Base-by-base conservation (phyloP, 2,888 invertebrate genomes). In the Peribatodes rhomboidaria region DNA sequence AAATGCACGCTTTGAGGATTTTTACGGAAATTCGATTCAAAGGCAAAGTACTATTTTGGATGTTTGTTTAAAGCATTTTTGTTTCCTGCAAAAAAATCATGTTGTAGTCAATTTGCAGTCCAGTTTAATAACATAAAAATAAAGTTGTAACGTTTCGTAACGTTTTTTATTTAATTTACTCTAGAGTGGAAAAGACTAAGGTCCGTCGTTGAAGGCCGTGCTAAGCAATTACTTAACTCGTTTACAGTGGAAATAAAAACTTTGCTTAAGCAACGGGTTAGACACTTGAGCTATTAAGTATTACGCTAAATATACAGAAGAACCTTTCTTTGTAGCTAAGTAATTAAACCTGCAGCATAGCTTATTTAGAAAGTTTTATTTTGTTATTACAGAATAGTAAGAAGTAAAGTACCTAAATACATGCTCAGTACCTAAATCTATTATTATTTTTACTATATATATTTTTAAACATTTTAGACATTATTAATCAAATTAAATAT, bases 141-240 rank as follows among this genome's bases (percentile, higher is more conserved):
- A 31, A 49, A 31, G 27, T 31, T 31, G n/a, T n/a, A n/a, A n/a
- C n/a, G n/a, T n/a, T 10, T 49, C 31, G 16, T 4, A 1, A n/a
- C 7, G 7, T 16, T 49, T 27, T 27, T 27, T 35, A 18, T 18
- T 18, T 1, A 50, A 13, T 35, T 50, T n/a, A 2, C 20, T 35
- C 35, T n/a, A 14, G 20, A 22, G 13, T 22, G 52, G 50, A 47
- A 35, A 39, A 50, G 10, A 33, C 31, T 58, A 52, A 42, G 16
- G 50, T n/a, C 18, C 41, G 41, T 50, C 37, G 35, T 9, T 31
- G 20, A 41, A 50, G 6, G 9, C 31, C 37, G 11, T 50, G 11
- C 47, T 31, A 14, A 41, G 50, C 44, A 59, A 31, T 59, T 35
- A 59, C 52, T 60, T 22, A 53, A 35, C 37, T 60, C 13, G 35